Evolutionary conservation across 2,113 vertebrate genomes (phyloP).

Genomic region (Odocoileus virginianus): DNA sequence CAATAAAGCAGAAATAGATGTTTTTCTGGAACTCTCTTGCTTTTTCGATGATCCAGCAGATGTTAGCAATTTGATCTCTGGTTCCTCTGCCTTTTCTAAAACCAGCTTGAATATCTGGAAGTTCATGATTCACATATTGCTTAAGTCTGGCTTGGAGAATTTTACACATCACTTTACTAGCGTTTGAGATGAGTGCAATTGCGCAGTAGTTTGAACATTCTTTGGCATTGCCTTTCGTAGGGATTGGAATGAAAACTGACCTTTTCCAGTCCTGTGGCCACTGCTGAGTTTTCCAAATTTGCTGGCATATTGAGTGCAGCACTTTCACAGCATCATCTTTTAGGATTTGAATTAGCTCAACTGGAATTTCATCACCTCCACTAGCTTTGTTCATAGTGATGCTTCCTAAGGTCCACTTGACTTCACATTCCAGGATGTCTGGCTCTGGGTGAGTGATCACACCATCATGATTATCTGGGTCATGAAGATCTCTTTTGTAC

Average conservation of each 20-base stretch:
- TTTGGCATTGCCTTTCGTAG: background rate
- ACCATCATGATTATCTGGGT: background rate
- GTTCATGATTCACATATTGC: rapidly evolving
- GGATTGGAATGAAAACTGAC: background rate
- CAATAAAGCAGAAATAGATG: too few species aligned
- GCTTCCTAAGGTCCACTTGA: background rate
- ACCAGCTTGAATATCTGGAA: too few species aligned
- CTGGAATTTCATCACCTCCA: background rate
- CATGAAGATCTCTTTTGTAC: background rate
- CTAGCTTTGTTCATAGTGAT: background rate
- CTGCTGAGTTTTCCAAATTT: background rate
- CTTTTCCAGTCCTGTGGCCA: background rate
- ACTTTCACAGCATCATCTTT: background rate
- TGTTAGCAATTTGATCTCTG: too few species aligned
- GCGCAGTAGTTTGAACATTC: rapidly evolving
- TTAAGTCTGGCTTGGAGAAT: background rate
- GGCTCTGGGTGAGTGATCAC: background rate
- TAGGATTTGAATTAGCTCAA: background rate
- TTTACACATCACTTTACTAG: background rate
- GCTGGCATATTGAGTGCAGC: background rate
- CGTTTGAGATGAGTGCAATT: background rate
- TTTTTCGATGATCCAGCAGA: too few species aligned
- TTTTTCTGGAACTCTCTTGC: too few species aligned
- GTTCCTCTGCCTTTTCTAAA: too few species aligned
- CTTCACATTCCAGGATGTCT: background rate